phyloP scores from a whole-genome alignment of 2,113 vertebrate species.

The Plestiodon gilberti region DNA sequence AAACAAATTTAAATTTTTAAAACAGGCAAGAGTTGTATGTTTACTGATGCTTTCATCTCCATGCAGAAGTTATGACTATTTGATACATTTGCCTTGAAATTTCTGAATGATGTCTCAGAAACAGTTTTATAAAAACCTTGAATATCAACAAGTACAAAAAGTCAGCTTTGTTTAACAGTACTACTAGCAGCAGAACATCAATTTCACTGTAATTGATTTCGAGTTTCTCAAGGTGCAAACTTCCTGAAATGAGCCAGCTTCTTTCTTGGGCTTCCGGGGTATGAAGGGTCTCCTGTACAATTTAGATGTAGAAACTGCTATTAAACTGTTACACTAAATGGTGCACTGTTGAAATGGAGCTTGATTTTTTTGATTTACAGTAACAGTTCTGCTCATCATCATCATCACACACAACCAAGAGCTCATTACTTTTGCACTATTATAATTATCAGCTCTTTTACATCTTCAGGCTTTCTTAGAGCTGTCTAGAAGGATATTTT shows the following conservation, averaged over 20 bases:
- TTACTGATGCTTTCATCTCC: background rate
- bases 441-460: constrained; percentile 66
- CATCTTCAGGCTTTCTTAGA: constrained; percentile 56
- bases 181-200: constrained; percentile 1
- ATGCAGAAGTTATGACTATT: constrained; percentile 19
- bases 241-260: constrained; percentile 60
- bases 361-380: constrained; percentile 47
- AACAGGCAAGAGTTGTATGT: background rate
- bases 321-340: constrained; percentile 46
- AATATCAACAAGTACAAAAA: background rate
- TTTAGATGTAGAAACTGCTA: constrained; percentile 37
- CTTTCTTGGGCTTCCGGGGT: constrained; percentile 39
- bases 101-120: constrained; percentile 8
- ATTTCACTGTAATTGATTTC: constrained; percentile 60
- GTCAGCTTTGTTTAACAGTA: constrained; percentile 43
- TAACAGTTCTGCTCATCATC: constrained; percentile 46
- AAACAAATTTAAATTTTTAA: background rate
- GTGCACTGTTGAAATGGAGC: constrained; percentile 28
- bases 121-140: constrained; percentile 22
- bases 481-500: constrained; percentile 52
- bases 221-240: constrained; percentile 39
- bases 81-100: constrained; percentile 20
- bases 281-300: constrained; percentile 23
- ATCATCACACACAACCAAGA: constrained; percentile 41
- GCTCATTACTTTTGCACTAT: constrained; percentile 51